Percentiles rank a stretch among this genome's conserved stretches.
These are phyloP conservation scores for Glomeris marginata DNA, from an alignment of 2,888 invertebrate genomes.

Conservation along the genomic window DNA sequence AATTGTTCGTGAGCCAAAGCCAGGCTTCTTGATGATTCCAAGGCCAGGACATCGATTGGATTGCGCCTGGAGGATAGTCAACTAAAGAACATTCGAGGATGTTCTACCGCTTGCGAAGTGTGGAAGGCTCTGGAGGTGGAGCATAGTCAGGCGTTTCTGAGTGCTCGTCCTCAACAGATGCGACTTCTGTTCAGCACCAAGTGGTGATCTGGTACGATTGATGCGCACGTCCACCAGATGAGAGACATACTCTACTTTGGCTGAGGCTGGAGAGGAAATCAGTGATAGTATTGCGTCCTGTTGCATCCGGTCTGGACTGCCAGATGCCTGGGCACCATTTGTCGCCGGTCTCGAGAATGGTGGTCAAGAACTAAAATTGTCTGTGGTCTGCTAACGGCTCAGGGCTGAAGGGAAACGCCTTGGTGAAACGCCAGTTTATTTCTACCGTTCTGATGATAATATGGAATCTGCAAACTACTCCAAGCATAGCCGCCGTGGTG, in stretches of 20 bases:
- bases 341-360: not conserved
- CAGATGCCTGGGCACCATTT: not conserved
- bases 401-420: not conserved
- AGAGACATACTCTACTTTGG: not conserved
- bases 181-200: not conserved
- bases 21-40: not conserved
- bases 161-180: not conserved
- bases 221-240: not conserved
- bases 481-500: not conserved
- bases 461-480: not conserved
- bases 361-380: not conserved
- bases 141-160: not conserved
- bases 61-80: not conserved
- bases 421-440: not conserved
- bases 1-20: not conserved
- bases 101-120: not conserved
- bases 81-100: not conserved
- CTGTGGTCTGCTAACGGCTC: not conserved
- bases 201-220: not conserved
- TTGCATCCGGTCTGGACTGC: not conserved
- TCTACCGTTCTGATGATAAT: not conserved
- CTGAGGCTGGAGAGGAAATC: not conserved
- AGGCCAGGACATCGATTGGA: not conserved
- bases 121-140: not conserved
- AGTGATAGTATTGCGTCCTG: not conserved